phyloP scores from a whole-genome alignment of 2,113 vertebrate species.

The Lycocorax pyrrhopterus region DNA sequence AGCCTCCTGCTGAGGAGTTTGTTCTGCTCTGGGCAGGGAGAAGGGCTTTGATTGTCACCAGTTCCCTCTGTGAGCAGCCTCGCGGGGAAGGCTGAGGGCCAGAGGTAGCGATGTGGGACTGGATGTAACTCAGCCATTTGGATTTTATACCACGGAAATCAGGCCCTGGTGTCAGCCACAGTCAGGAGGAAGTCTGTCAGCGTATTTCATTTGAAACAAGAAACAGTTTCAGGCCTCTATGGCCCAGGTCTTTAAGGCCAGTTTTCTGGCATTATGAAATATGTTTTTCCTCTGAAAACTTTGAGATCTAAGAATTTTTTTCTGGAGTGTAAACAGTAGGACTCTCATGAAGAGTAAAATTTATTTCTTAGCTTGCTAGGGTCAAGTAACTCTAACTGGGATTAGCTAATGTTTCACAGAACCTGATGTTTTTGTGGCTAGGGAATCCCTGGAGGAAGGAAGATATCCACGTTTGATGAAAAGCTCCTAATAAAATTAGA shows the following conservation, averaged over 20 bases:
- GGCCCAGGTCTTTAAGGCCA: slow-evolving; percentile 50
- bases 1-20: not conserved
- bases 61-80: not conserved
- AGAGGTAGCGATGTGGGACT: not conserved
- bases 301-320: slow-evolving; percentile 62
- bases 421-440: slow-evolving; percentile 68
- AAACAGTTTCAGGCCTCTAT: slow-evolving; percentile 35
- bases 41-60: not conserved
- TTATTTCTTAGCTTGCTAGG: slow-evolving; percentile 66
- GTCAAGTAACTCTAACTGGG: slow-evolving; percentile 68
- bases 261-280: slow-evolving; percentile 56
- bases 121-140: not conserved
- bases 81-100: not conserved
- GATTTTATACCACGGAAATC: not conserved
- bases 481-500: slow-evolving; percentile 75
- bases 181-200: slow-evolving; percentile 1
- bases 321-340: slow-evolving; percentile 62
- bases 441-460: slow-evolving; percentile 68
- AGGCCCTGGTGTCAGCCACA: not conserved
- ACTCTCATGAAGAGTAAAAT: slow-evolving; percentile 62
- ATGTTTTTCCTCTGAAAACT: slow-evolving; percentile 63
- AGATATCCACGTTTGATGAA: slow-evolving; percentile 68
- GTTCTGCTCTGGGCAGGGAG: not conserved
- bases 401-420: slow-evolving; percentile 73
- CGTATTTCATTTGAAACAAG: not conserved